Conservation (phyloP, 2,113 vertebrate species). For the Antigone vipio region DNA sequence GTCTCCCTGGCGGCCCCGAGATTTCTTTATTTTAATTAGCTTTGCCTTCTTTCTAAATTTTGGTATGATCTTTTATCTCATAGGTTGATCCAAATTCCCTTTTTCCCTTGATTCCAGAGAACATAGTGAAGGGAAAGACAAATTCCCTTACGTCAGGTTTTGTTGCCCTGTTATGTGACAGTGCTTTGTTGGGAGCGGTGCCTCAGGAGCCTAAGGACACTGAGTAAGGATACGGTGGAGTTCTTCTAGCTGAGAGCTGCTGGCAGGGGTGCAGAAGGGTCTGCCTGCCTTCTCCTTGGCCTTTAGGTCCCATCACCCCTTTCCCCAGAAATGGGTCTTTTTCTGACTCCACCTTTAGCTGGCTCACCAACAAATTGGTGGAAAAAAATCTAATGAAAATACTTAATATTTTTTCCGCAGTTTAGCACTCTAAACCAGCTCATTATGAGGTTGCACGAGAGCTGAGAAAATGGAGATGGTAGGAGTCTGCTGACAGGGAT, state of each 20-base stretch:
- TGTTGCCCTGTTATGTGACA: not conserved
- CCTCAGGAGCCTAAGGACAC: not conserved
- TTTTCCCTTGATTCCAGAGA: not conserved
- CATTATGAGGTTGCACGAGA: not conserved
- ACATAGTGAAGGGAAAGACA: not conserved
- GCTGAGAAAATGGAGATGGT: not conserved
- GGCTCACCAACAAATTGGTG: not conserved
- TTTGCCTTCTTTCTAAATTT: not conserved
- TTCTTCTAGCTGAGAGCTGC: not conserved
- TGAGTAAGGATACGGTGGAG: not conserved
- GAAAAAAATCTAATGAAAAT: not conserved
- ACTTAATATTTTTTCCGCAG: not conserved
- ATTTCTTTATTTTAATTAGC: not conserved
- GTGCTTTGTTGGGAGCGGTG: not conserved
- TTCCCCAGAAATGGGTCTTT: not conserved
- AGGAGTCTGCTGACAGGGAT: not conserved
- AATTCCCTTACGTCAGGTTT: not conserved
- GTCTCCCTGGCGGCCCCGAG: not conserved
- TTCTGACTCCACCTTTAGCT: not conserved
- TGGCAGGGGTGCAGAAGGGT: accelerated
- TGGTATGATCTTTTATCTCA: not conserved
- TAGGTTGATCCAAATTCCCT: not conserved
- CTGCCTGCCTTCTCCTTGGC: not conserved
- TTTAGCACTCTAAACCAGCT: not conserved
- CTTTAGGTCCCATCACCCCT: not conserved